These are phyloP conservation scores for Bombus breviceps DNA, from an alignment of 1,140 invertebrate genomes.

Conservation along the genomic window DNA sequence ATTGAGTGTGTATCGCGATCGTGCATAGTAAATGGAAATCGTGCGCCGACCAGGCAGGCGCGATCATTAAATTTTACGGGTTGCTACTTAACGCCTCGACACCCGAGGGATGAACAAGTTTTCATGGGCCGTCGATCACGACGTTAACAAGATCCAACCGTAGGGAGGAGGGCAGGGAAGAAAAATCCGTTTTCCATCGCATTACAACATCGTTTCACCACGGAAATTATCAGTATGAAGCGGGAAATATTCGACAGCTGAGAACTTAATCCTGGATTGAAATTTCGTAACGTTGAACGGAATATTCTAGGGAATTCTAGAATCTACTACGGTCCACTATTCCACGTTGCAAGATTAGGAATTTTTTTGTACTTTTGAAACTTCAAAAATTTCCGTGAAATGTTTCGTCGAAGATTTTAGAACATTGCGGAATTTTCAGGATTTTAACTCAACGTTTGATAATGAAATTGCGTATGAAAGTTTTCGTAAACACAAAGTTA, in stretches of 20 bases:
- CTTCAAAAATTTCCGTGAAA: too few species aligned
- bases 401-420: too few species aligned
- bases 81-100: not conserved
- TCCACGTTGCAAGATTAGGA: too few species aligned
- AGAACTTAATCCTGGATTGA: not conserved
- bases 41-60: not conserved
- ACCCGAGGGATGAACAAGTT: not conserved
- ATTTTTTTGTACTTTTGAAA: too few species aligned
- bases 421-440: too few species aligned
- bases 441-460: too few species aligned
- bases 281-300: not conserved
- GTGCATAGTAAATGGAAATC: not conserved
- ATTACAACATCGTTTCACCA: not conserved
- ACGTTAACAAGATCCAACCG: constrained; percentile 2
- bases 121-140: not conserved
- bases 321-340: too few species aligned
- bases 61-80: constrained; percentile 28
- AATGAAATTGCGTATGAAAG: too few species aligned
- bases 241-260: not conserved
- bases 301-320: not conserved
- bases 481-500: too few species aligned
- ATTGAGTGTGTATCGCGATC: not conserved
- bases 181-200: not conserved
- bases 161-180: not conserved
- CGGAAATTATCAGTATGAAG: not conserved